These are phyloP conservation scores for Anastrepha obliqua DNA, from an alignment of 1,140 invertebrate genomes.

Conservation along the genomic window DNA sequence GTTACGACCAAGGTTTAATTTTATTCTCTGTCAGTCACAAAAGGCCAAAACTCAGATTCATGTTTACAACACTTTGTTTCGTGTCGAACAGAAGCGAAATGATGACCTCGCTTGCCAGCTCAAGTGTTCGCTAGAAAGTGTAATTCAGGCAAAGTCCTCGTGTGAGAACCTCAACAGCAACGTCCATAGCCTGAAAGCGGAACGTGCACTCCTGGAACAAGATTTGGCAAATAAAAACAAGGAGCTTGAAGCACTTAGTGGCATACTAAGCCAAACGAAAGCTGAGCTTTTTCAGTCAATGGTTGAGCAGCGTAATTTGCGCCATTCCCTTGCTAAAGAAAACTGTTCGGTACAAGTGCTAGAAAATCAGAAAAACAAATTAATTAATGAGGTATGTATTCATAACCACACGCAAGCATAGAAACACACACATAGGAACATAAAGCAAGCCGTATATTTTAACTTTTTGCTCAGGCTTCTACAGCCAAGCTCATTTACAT, in stretches of 20 bases:
- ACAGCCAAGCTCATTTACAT: too few relatives aligned
- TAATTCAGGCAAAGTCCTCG: slow-evolving; percentile 58
- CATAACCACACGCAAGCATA: neutral
- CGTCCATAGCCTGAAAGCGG: slow-evolving; percentile 58
- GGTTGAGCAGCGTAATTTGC: slow-evolving; percentile 58
- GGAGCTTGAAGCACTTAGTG: slow-evolving; percentile 56
- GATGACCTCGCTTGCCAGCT: slow-evolving; percentile 63
- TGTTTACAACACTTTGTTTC: slow-evolving; percentile 63
- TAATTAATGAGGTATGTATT: slow-evolving; percentile 55
- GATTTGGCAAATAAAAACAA: slow-evolving; percentile 57
- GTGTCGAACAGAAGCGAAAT: slow-evolving; percentile 66
- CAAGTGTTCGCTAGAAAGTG: slow-evolving; percentile 59
- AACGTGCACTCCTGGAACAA: slow-evolving; percentile 58
- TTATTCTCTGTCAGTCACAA: slow-evolving; percentile 58
- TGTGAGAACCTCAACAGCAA: slow-evolving; percentile 59
- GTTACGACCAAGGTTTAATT: neutral
- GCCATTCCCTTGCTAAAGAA: slow-evolving; percentile 57
- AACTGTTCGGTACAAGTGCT: slow-evolving; percentile 56
- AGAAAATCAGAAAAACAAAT: slow-evolving; percentile 51
- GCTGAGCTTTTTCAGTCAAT: slow-evolving; percentile 59
- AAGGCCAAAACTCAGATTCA: slow-evolving; percentile 64
- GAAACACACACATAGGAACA: too few relatives aligned
- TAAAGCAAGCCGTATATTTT: too few relatives aligned
- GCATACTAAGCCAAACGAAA: slow-evolving; percentile 56
- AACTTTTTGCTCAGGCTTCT: too few relatives aligned